These are phyloP conservation scores for Antheraea mylitta DNA, from an alignment of 1,140 invertebrate genomes.

Conservation along the genomic window DNA sequence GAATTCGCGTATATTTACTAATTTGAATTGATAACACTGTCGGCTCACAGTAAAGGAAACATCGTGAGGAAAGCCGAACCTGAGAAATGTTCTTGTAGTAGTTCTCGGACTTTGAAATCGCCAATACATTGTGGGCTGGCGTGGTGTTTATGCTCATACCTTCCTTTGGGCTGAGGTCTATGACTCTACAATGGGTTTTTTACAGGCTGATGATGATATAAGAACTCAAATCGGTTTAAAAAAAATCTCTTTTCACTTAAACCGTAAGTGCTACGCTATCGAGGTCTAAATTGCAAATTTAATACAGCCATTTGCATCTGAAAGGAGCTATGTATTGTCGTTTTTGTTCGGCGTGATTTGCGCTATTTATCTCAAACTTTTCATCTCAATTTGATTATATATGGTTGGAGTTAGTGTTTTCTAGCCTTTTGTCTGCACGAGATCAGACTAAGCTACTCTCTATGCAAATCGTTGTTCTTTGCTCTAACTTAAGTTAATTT, in stretches of 20 bases:
- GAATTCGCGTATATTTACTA: no score
- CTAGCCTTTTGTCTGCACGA: neutral
- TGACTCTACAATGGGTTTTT: no score
- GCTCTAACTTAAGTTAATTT: neutral
- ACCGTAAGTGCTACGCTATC: slow-evolving; percentile 33
- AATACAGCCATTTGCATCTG: slow-evolving; percentile 73
- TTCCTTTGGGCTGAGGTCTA: no score
- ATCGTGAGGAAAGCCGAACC: no score
- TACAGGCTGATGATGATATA: no score
- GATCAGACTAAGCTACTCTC: neutral
- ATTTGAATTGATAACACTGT: no score
- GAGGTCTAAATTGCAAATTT: slow-evolving; percentile 73
- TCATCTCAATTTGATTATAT: slow-evolving; percentile 63
- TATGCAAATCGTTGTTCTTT: neutral
- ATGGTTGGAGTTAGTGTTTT: neutral
- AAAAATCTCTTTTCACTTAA: neutral
- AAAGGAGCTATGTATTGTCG: slow-evolving; percentile 60
- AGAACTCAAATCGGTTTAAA: neutral
- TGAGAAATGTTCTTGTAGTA: no score
- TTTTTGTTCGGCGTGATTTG: slow-evolving; percentile 68
- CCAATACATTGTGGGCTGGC: no score
- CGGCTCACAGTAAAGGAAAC: no score
- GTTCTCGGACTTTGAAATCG: no score
- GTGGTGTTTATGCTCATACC: no score
- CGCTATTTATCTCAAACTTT: slow-evolving; percentile 58